phyloP scores from a whole-genome alignment of 2,888 invertebrate genomes.

The Callyntrura guangdongensis region DNA sequence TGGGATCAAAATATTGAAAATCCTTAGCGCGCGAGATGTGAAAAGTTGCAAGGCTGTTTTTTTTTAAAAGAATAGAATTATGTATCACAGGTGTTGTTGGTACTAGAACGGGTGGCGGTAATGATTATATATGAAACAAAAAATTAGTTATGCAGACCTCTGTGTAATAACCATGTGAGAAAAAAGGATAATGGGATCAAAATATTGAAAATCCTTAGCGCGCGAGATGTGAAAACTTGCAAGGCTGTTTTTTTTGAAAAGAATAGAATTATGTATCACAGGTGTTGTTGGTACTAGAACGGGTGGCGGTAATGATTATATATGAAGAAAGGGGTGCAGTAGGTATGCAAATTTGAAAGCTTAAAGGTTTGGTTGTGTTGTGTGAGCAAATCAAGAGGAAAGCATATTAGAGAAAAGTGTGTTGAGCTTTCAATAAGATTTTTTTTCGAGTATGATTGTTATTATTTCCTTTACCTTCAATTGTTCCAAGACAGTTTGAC shows the following conservation, averaged over 20 bases:
- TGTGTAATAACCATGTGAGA: constrained; percentile 2
- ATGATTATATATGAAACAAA: neutral
- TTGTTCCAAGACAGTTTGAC: constrained; percentile 84
- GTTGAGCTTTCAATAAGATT: neutral
- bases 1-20: constrained; percentile 55
- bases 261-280: constrained; percentile 17
- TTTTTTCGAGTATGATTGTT: neutral
- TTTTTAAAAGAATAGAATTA: constrained; percentile 15
- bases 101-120: neutral
- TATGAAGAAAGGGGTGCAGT: neutral
- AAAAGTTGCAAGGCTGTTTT: constrained; percentile 15
- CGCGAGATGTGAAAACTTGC: constrained; percentile 30
- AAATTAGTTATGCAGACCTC: neutral
- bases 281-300: neutral
- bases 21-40: constrained; percentile 4
- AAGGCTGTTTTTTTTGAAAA: neutral
- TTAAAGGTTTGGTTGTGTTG: neutral
- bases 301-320: neutral
- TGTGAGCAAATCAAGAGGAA: constrained; percentile 21
- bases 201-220: constrained; percentile 1
- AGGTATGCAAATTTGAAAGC: neutral
- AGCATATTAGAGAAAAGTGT: constrained; percentile 6
- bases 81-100: neutral
- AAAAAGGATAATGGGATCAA: constrained; percentile 59
- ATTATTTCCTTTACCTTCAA: constrained; percentile 81